Evolutionary conservation across 2,797 vertebrate species (phyloP), one percentile per base, ranked within the genome.

Genomic region (Varecia variegata): DNA sequence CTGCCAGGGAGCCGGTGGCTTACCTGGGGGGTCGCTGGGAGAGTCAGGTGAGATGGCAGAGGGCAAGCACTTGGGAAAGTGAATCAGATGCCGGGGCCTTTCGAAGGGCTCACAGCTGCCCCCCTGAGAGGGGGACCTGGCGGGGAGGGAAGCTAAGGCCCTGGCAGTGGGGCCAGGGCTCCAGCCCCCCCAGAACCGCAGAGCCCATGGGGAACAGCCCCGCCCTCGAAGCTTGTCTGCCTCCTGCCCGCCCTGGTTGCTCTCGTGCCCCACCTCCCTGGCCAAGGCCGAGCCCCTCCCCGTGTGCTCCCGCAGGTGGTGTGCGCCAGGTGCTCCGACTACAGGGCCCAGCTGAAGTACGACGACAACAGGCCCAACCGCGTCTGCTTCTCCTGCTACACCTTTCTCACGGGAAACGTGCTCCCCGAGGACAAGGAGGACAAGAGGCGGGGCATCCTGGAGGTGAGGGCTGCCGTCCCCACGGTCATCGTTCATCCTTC

Each of bases 281-380:
- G 20, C 67, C 87, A 23, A 58, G 45, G 70, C 20, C 5, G 2
- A 8, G 15, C 6, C 35, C 9, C 82, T 35, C 38, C 45, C 23
- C 47, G 18, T 10, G 4, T 40, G 43, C 17, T 67, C 58, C 65
- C 38, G 50, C 85, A 99, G 99, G 99, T 99, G 97, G 99, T 99
- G 73, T 99, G 99, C 12, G 98, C 98, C 98, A 99, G 98, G 98
- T 99, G 99, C 97, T 99, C 99, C 0, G 99, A 99, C 97, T 98
- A 99, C 97, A 99, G 98, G 90, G 98, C 97, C 0, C 96, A 99
- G 76, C 98, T 99, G 15, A 98, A 99, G 92, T 99, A 99, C 0
- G 99, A 99, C 0, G 86, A 97, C 6, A 99, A 99, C 97, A 98
- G 98, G 96, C 98, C 98, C 30, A 99, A 98, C 98, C 99, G 99